Percentiles rank a stretch among this genome's conserved stretches.
phyloP scores from a whole-genome alignment of 2,113 vertebrate genomes.

The Gallinago media region DNA sequence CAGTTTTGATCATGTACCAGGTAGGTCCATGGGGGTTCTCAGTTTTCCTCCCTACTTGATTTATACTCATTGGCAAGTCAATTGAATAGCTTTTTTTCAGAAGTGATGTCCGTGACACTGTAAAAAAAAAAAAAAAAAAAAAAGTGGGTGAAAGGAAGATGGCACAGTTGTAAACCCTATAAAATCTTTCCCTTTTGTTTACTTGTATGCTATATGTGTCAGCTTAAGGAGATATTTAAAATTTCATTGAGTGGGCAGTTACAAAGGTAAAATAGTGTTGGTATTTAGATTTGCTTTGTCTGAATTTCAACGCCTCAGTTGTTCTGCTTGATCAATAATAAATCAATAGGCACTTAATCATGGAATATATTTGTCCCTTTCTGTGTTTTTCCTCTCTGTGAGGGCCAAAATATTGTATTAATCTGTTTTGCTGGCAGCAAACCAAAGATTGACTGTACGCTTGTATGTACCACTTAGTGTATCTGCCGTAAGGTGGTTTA shows the following conservation, averaged over 20 bases:
- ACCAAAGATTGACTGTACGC: not conserved
- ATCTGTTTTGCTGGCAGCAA: constrained; percentile 40
- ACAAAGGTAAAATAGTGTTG: not conserved
- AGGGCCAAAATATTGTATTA: constrained; percentile 48
- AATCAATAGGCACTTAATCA: constrained; percentile 40
- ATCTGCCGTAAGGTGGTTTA: constrained; percentile 11
- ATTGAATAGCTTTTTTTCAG: constrained; percentile 9
- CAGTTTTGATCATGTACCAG: not conserved
- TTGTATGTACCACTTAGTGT: not conserved
- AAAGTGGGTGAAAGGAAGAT: not conserved
- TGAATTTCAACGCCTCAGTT: not conserved
- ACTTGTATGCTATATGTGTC: not conserved
- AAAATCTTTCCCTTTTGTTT: constrained; percentile 20
- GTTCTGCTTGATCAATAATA: constrained; percentile 18
- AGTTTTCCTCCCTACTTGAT: not conserved
- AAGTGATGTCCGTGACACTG: not conserved
- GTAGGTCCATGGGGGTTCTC: not conserved
- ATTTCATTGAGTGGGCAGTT: constrained; percentile 8
- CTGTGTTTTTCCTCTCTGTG: not conserved
- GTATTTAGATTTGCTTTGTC: constrained; percentile 6
- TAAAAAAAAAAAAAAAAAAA: constrained; percentile 8
- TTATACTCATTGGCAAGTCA: not conserved
- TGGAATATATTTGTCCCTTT: constrained; percentile 21
- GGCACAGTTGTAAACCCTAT: not conserved
- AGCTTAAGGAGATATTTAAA: not conserved